phyloP scores from a whole-genome alignment of 2,888 invertebrate genomes.

The Nephrotoma appendiculata region DNA sequence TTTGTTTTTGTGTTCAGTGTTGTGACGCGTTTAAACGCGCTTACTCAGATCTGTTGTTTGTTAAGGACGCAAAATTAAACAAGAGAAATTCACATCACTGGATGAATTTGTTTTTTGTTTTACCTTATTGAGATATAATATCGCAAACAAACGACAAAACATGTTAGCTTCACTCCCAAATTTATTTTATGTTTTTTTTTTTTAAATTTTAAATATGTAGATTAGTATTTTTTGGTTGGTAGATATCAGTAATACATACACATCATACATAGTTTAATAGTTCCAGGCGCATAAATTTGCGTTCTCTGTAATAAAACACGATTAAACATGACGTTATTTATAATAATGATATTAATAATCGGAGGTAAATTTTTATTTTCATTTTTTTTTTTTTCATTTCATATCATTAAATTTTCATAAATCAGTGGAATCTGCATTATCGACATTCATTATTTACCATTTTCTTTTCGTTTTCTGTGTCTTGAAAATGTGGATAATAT shows the following conservation, averaged over 20 bases:
- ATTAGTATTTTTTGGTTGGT: neutral
- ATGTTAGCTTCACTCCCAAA: neutral
- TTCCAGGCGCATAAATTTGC: neutral
- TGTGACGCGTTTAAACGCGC: neutral
- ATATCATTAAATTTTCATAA: neutral
- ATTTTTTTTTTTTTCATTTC: neutral
- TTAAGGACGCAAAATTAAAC: neutral
- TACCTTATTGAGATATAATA: neutral
- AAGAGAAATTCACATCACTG: neutral
- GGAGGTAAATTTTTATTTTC: neutral
- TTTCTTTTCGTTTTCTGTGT: neutral
- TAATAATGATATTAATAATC: neutral
- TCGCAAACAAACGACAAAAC: neutral
- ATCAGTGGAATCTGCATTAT: neutral
- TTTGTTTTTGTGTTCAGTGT: neutral
- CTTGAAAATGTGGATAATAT: neutral
- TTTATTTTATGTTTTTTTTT: neutral
- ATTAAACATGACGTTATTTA: neutral
- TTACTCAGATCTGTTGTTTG: neutral
- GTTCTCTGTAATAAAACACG: neutral
- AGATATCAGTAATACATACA: neutral
- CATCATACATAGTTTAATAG: neutral
- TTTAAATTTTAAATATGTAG: neutral
- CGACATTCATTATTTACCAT: neutral
- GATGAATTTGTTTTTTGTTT: neutral